Base-by-base conservation (phyloP, 2,797 vertebrate genomes). In the Sebastes itinus region DNA sequence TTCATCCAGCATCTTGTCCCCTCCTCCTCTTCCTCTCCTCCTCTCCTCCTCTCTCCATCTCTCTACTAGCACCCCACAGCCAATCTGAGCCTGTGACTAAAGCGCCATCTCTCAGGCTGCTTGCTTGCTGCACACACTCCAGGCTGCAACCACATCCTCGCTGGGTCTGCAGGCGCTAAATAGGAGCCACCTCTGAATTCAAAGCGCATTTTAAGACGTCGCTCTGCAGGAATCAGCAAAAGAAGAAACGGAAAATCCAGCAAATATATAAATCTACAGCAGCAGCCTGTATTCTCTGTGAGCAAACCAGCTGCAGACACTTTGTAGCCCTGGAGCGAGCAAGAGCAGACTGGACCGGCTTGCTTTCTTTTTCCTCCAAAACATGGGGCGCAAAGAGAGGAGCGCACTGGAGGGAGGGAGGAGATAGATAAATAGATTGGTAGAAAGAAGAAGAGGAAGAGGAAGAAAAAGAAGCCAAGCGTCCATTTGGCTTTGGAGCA, bases 21-120 rank as follows among this genome's bases (percentile, higher is more conserved):
- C 73, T 62, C 46, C 66, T 30, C 77, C 81, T 42, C 38, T 0
- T 12, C 38, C 14, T 14, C 38, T 42, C 38, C 14, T 12, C 38
- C 14, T 16, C 38, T 42, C 5, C 9, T 38, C 72, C 80, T 75
- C 77, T 81, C 12, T 65, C 67, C 7, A 38, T 59, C 56, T 81
- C 65, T 68, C 32, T 12, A 23, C 62, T n/a, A 67, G 67, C 77
- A 76, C 66, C 66, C 69, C 79, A 75, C 22, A 74, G 64, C 78
- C 77, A 80, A 73, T 86, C 81, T 83, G 71, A 83, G 77, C 60
- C 77, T 79, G 85, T 82, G 86, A 89, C 80, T 81, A 85, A 93
- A 90, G 87, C 90, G 85, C 82, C 88, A 87, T 92, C 90, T 92
- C 82, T 66, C 89, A 52, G 20, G 49, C 52, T 70, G 69, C 35